A percentile compares a stretch with the other conserved stretches of the same genome.
Conservation (phyloP, 2,888 invertebrate genomes). For the Stenodema calcarata region DNA sequence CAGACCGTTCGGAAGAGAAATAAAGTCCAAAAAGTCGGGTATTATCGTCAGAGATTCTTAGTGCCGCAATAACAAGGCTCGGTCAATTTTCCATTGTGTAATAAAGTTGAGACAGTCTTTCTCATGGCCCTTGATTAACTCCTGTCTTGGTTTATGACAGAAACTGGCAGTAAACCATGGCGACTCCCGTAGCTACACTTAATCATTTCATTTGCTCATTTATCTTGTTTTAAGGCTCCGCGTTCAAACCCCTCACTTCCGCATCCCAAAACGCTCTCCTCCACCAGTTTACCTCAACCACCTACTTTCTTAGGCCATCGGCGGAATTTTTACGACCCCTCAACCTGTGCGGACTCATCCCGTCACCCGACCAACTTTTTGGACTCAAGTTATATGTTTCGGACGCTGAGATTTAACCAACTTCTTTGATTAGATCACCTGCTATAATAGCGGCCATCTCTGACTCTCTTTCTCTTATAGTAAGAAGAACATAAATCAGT, state of each 20-base stretch:
- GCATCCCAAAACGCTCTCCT: background rate
- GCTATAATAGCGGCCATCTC: background rate
- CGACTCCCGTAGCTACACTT: slow-evolving; percentile 33
- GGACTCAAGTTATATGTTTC: slow-evolving; percentile 28
- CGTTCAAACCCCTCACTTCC: background rate
- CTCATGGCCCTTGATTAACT: slow-evolving; percentile 31
- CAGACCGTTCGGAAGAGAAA: background rate
- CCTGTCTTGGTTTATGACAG: slow-evolving; percentile 42
- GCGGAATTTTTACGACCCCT: slow-evolving; percentile 34
- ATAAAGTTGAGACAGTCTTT: slow-evolving; percentile 39
- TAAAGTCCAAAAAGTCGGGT: background rate
- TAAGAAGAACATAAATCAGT: slow-evolving; percentile 24
- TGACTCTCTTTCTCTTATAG: background rate
- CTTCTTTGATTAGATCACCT: slow-evolving; percentile 42
- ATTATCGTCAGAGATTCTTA: slow-evolving; percentile 10
- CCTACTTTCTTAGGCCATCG: slow-evolving; percentile 34
- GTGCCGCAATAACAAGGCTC: slow-evolving; percentile 14
- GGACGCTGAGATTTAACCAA: background rate
- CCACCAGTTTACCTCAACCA: background rate
- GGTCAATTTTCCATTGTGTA: slow-evolving; percentile 44
- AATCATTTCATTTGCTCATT: slow-evolving; percentile 47
- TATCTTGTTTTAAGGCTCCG: slow-evolving; percentile 34
- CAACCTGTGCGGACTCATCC: slow-evolving; percentile 19
- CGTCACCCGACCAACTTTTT: background rate
- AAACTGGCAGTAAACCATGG: slow-evolving; percentile 39